phyloP scores from a whole-genome alignment of 2,888 invertebrate genomes.

The Brachypalpus laphriformis region DNA sequence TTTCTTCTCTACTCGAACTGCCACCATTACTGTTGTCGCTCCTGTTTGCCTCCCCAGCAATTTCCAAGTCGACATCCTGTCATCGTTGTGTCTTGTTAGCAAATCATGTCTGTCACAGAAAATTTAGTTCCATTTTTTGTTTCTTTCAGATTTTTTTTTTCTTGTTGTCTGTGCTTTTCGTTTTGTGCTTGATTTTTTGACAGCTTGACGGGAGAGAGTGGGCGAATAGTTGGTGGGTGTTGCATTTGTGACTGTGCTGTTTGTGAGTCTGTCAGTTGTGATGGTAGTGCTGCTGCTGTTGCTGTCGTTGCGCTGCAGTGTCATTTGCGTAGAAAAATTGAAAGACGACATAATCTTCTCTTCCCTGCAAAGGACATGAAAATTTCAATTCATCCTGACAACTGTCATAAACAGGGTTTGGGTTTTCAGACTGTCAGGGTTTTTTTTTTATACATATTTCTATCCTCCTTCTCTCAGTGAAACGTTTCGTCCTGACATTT shows the following conservation, averaged over 20 bases:
- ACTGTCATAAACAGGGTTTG: constrained; percentile 77
- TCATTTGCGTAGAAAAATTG: constrained; percentile 68
- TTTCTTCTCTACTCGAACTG: constrained; percentile 48
- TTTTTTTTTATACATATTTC: constrained; percentile 19
- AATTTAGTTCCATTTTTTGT: constrained; percentile 72
- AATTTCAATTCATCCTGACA: constrained; percentile 76
- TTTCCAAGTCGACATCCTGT: constrained; percentile 74
- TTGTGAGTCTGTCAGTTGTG: constrained; percentile 42
- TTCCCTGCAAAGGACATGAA: constrained; percentile 69
- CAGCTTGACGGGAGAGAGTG: constrained; percentile 56
- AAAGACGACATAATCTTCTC: constrained; percentile 72
- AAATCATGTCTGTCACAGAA: constrained; percentile 75
- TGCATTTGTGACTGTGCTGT: constrained; percentile 58
- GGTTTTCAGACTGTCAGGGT: constrained; percentile 69
- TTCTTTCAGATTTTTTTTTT: constrained; percentile 25
- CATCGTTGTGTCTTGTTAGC: constrained; percentile 75
- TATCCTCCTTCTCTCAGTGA: not conserved
- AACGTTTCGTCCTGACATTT: constrained; percentile 54
- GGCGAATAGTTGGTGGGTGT: constrained; percentile 59
- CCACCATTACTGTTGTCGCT: constrained; percentile 43
- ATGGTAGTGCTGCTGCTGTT: constrained; percentile 12
- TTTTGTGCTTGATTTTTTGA: constrained; percentile 73
- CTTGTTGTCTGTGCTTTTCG: constrained; percentile 54
- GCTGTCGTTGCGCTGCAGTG: constrained; percentile 61
- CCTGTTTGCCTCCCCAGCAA: constrained; percentile 70